Evolutionary conservation across 2,888 invertebrate genomes (phyloP), one percentile per base, ranked within the genome.

Genomic region (Chloroclystis v-ata): DNA sequence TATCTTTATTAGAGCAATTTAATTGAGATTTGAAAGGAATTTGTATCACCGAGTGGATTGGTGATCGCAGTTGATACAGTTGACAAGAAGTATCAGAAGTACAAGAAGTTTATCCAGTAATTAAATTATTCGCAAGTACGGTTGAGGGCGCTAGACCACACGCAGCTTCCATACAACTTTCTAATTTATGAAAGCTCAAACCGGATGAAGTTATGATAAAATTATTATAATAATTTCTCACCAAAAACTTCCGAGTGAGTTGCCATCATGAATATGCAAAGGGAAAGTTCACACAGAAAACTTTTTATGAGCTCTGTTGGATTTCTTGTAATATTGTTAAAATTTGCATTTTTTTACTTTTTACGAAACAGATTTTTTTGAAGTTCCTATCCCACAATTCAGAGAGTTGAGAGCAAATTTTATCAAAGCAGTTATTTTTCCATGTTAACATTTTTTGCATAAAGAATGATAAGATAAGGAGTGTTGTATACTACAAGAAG

Each of bases 211-310:
- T 82, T 82, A 73, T 75, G 75, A 77, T 78, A 79, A 82, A 82
- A 81, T 82, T 78, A 82, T 83, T 82, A 81, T 77, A 77, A 82
- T 83, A 82, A 85, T 85, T 83, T 81, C 82, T 77, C 81, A 82
- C 82, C 83, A 76, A 80, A 81, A 83, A 82, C 82, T 84, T 84
- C 78, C 79, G 69, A 78, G 75, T 77, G 78, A 80, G 77, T 81
- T 82, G 75, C 63, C 69, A 65, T 68, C 65, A 83, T 84, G 84
- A 85, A 85, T 84, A 85, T 84, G 78, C 83, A 84, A 82, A 76
- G 69, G 67, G 68, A 72, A 81, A 82, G 82, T 84, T 84, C 78
- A 67, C 69, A 65, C 70, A 65, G 71, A 66, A 58, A 78, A 77
- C 74, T 80, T 83, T 82, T 84, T 81, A 84, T 78, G 81, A 75